Evolutionary conservation across 2,888 invertebrate genomes (phyloP).

Genomic region (Chaetoderma sp.): DNA sequence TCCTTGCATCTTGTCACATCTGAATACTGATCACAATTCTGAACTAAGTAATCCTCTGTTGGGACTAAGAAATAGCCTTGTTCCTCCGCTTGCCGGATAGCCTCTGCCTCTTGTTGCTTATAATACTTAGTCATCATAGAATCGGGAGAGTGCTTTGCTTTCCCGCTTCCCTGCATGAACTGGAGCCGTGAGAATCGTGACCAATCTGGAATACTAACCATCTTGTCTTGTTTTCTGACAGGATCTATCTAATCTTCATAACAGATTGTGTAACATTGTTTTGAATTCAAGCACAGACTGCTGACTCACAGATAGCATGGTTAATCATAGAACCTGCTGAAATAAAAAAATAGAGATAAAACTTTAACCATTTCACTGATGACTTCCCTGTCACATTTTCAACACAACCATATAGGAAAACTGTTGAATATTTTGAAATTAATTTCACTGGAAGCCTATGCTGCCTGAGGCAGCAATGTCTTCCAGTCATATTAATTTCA

Average conservation of each 20-base stretch:
- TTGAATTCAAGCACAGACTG: too few relatives aligned
- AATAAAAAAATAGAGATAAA: too few relatives aligned
- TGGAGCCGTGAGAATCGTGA: constrained; percentile 53
- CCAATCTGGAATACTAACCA: constrained; percentile 67
- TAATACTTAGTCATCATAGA: constrained; percentile 50
- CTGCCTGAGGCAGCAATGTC: too few relatives aligned
- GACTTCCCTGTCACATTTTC: too few relatives aligned
- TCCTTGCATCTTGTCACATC: constrained; percentile 34
- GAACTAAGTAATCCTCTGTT: constrained; percentile 47
- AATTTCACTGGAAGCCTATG: too few relatives aligned
- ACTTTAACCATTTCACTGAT: too few relatives aligned
- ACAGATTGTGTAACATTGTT: too few relatives aligned
- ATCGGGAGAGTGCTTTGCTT: constrained; percentile 32
- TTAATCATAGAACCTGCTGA: too few relatives aligned
- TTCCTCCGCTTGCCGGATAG: constrained; percentile 51
- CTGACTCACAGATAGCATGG: neutral
- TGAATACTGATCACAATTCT: constrained; percentile 37
- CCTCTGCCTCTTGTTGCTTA: constrained; percentile 56
- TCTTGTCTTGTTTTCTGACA: constrained; percentile 39
- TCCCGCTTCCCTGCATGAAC: constrained; percentile 23
- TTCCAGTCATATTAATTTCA: too few relatives aligned
- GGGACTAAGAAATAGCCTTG: constrained; percentile 57
- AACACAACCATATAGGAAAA: too few relatives aligned
- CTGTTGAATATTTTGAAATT: too few relatives aligned
- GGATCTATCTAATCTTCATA: too few relatives aligned